Conservation (phyloP, 2,113 vertebrate species). For the Rhinogobius similis region DNA sequence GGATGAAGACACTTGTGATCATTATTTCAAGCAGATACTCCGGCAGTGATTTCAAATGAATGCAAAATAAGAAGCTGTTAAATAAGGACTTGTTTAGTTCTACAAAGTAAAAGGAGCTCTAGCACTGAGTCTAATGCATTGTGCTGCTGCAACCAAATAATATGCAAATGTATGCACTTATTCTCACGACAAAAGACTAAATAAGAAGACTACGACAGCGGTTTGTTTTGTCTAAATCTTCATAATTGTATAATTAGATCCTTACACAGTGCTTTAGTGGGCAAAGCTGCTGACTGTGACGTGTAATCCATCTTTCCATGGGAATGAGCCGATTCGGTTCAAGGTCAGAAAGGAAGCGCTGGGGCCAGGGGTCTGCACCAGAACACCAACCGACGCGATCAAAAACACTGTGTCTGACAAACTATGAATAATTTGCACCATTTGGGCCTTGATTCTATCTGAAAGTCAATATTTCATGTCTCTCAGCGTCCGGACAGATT, state of each 20-base stretch:
- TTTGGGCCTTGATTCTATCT: conserved; percentile 31
- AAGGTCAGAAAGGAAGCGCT: conserved; percentile 25
- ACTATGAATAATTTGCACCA: conserved; percentile 44
- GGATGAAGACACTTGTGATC: conserved; percentile 13
- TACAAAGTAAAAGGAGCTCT: background rate
- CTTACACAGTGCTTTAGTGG: conserved; percentile 11
- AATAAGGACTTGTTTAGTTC: background rate
- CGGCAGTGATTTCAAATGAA: conserved; percentile 1
- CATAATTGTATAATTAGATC: background rate
- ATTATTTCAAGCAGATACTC: conserved; percentile 20
- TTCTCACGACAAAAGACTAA: background rate
- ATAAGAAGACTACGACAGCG: background rate
- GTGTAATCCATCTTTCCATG: conserved; percentile 17
- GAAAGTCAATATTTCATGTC: conserved; percentile 52
- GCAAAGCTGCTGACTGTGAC: conserved; percentile 11
- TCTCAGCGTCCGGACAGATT: conserved; percentile 33
- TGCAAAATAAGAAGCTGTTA: background rate
- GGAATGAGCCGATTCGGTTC: conserved; percentile 27
- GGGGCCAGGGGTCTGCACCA: conserved; percentile 17
- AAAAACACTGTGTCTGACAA: conserved; percentile 45
- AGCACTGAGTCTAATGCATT: background rate
- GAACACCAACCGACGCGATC: conserved; percentile 29
- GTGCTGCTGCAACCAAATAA: background rate
- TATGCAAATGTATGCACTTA: conserved; percentile 15
- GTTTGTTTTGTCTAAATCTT: conserved; percentile 4